Evolutionary conservation across 1,140 invertebrate genomes (phyloP), one percentile per base, ranked within the genome.

Genomic region (Scaptomyza graminum): DNA sequence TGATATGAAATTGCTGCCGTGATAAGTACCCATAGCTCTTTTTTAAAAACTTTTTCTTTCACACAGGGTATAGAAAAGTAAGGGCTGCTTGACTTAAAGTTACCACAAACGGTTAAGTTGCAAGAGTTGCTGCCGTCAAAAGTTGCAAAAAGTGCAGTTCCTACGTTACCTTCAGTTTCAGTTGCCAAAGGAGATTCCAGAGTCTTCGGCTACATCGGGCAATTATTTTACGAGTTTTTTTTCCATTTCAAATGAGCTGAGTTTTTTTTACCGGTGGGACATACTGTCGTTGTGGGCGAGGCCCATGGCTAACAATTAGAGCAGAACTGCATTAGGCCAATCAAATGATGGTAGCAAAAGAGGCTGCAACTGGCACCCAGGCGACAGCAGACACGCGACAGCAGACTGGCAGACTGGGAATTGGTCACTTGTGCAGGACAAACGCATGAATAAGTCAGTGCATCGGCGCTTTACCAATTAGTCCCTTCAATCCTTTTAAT

Each of bases 401-500:
- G 66, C 25, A 59, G 31, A 25, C 25, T 56, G 41, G 12, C 51
- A 39, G 28, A 56, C 65, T 57, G 44, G 44, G 51, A 63, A 46
- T 51, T 39, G 56, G 34, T 25, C 41, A 47, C 25, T 44, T 47
- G 39, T 52, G 50, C 41, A 18, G 50, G 44, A 39, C 16, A 37
- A 56, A 80, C 44, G 72, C 71, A 63, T 63, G 37, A 64, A 62
- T 44, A 52, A 55, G 18, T 28, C 50, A 54, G 54, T 82, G 77
- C 64, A 59, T 9, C 31, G 57, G 55, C 70, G 68, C 75, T 74
- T 73, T 72, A 76, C 79, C 89, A 88, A 88, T 88, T 89, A 89
- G 76, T 88, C 84, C 84, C 83, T 54, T 44, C 79, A 79, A 83
- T 88, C 84, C 83, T 83, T 87, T 88, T 79, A 88, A 88, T 89